phyloP scores from a whole-genome alignment of 2,113 vertebrate genomes.

The Ammodytes dubius region DNA sequence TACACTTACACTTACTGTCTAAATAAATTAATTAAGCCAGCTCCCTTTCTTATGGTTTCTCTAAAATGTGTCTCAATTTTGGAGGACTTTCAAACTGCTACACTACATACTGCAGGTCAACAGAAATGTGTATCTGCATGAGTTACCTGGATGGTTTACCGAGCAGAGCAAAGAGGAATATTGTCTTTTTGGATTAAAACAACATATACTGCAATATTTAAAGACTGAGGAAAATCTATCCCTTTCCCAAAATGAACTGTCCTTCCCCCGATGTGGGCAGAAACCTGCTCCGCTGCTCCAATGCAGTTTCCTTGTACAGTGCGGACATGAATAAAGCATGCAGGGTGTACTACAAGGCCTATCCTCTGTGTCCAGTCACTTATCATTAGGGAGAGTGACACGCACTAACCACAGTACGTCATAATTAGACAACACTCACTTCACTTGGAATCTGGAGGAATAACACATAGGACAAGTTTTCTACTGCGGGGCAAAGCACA shows the following conservation, averaged over 20 bases:
- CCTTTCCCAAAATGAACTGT: conserved; percentile 35
- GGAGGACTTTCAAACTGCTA: not conserved
- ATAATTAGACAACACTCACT: conserved; percentile 74
- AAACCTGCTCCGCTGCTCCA: conserved; percentile 40
- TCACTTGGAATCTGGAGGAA: conserved; percentile 54
- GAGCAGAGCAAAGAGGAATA: conserved; percentile 21
- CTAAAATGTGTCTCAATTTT: too few species aligned
- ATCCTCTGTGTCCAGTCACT: conserved; percentile 77
- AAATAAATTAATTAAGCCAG: not conserved
- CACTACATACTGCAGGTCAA: not conserved
- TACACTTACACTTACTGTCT: not conserved
- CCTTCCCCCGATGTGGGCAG: conserved; percentile 5
- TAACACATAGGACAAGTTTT: conserved; percentile 60
- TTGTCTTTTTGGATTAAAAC: conserved; percentile 9
- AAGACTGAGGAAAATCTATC: conserved; percentile 2
- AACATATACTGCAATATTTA: conserved; percentile 35
- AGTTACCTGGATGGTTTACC: not conserved
- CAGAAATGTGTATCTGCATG: conserved; percentile 17
- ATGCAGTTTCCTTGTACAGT: conserved; percentile 75
- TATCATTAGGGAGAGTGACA: conserved; percentile 75
- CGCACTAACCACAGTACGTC: conserved; percentile 73
- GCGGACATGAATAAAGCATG: conserved; percentile 77
- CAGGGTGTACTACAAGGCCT: conserved; percentile 58
- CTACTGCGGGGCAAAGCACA: conserved; percentile 50
- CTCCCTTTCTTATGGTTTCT: not conserved